Conservation (phyloP, 2,113 vertebrate species). For the Phycodurus eques region DNA sequence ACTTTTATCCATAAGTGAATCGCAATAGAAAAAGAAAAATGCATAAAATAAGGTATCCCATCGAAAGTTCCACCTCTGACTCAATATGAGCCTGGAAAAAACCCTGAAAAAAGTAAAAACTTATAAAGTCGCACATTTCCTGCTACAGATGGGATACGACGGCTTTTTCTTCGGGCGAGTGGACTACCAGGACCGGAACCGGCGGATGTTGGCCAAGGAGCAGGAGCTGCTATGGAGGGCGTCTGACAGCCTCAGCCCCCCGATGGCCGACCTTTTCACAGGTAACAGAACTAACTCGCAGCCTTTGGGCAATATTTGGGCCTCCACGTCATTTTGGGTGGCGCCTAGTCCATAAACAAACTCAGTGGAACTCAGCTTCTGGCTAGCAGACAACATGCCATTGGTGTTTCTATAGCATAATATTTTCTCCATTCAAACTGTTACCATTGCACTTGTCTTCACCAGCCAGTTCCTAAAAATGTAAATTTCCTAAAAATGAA, state of each 20-base stretch:
- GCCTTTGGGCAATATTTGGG: neutral
- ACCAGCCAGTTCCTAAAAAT: too few relatives aligned
- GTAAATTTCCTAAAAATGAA: too few relatives aligned
- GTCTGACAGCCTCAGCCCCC: slow-evolving; percentile 74
- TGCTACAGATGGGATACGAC: slow-evolving; percentile 85
- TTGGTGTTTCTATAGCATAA: too few relatives aligned
- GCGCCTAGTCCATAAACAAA: neutral
- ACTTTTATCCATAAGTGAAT: too few relatives aligned
- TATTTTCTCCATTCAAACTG: too few relatives aligned
- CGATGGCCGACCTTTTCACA: slow-evolving; percentile 82
- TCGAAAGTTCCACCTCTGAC: neutral
- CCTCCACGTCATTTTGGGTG: neutral
- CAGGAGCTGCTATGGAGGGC: slow-evolving; percentile 89
- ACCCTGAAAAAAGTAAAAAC: neutral
- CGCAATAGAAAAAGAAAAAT: too few relatives aligned
- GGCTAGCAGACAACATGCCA: too few relatives aligned
- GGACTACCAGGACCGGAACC: slow-evolving; percentile 83
- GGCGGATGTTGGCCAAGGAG: slow-evolving; percentile 51
- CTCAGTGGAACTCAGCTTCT: too few relatives aligned
- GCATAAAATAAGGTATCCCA: neutral
- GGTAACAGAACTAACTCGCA: slow-evolving; percentile 57
- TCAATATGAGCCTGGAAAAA: too few relatives aligned
- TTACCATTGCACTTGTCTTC: too few relatives aligned
- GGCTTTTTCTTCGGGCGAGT: slow-evolving; percentile 88
- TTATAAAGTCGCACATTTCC: neutral